Conservation (phyloP, 2,888 invertebrate genomes). For the Caenorhabditis parvicauda region DNA sequence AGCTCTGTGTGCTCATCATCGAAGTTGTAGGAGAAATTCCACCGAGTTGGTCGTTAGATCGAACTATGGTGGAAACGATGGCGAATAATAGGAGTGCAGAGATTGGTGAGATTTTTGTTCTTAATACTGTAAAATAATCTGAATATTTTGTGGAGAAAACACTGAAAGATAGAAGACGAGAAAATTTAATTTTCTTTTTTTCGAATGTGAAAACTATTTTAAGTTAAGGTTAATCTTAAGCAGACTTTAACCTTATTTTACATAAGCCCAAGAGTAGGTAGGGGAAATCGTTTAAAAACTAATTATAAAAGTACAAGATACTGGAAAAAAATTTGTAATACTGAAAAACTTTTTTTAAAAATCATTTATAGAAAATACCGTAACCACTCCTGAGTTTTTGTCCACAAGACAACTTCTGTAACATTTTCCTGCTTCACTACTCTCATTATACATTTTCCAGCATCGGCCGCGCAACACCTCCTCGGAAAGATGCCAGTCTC, state of each 20-base stretch:
- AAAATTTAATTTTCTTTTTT: too few relatives aligned
- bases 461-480: conserved; percentile 7
- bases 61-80: conserved; percentile 9
- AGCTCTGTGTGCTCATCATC: background rate
- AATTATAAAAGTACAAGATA: background rate
- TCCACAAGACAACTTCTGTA: background rate
- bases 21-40: background rate
- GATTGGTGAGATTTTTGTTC: conserved; percentile 13
- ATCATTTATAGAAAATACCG: background rate
- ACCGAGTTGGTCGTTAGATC: conserved; percentile 10
- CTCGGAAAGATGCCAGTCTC: conserved; percentile 1
- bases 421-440: background rate
- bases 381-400: background rate
- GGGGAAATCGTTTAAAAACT: background rate
- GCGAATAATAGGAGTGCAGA: conserved; percentile 18
- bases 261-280: background rate
- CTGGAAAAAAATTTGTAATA: background rate
- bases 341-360: background rate
- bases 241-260: too few relatives aligned
- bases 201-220: too few relatives aligned
- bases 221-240: too few relatives aligned
- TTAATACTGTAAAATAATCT: background rate
- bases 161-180: too few relatives aligned
- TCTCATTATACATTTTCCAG: conserved; percentile 8
- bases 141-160: too few relatives aligned